phyloP scores from a whole-genome alignment of 1,140 invertebrate species.

The Nasonia vitripennis region DNA sequence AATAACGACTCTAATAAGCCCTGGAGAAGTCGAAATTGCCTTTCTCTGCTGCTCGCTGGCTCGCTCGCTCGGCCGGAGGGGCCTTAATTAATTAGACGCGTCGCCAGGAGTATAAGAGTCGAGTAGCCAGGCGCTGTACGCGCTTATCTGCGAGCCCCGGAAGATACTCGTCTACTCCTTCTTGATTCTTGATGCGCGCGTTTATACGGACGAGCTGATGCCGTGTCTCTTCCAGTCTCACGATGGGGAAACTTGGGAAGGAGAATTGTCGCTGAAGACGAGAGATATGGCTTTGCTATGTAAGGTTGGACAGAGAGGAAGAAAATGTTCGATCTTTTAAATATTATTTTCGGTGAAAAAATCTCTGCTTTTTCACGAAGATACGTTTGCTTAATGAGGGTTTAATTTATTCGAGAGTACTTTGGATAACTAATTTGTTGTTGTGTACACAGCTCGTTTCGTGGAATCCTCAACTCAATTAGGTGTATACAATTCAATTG shows the following conservation, averaged over 20 bases:
- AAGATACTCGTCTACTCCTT: constrained; percentile 3
- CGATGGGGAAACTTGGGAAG: too few relatives aligned
- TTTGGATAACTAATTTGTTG: constrained; percentile 37
- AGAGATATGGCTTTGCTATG: too few relatives aligned
- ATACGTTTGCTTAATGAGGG: constrained; percentile 5
- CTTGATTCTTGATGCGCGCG: not conserved
- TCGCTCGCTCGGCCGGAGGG: constrained; percentile 47
- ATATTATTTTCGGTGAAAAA: not conserved
- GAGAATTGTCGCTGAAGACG: too few relatives aligned
- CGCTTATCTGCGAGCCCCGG: constrained; percentile 39
- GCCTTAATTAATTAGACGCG: constrained; percentile 61
- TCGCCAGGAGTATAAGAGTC: not conserved
- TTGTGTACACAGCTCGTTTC: constrained; percentile 13
- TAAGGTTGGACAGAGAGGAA: too few relatives aligned
- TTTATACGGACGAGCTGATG: not conserved
- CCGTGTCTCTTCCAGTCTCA: not conserved
- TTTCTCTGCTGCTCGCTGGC: constrained; percentile 48
- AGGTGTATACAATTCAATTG: constrained; percentile 40
- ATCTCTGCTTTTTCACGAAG: not conserved
- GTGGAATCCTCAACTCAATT: constrained; percentile 21
- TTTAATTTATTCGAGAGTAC: constrained; percentile 29
- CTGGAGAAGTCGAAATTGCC: constrained; percentile 45
- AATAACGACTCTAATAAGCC: constrained; percentile 53
- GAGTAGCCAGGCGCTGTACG: constrained; percentile 43
- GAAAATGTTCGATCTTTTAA: too few relatives aligned